These are phyloP conservation scores for Gymnocheta viridis DNA, from an alignment of 2,888 invertebrate genomes.

Conservation along the genomic window DNA sequence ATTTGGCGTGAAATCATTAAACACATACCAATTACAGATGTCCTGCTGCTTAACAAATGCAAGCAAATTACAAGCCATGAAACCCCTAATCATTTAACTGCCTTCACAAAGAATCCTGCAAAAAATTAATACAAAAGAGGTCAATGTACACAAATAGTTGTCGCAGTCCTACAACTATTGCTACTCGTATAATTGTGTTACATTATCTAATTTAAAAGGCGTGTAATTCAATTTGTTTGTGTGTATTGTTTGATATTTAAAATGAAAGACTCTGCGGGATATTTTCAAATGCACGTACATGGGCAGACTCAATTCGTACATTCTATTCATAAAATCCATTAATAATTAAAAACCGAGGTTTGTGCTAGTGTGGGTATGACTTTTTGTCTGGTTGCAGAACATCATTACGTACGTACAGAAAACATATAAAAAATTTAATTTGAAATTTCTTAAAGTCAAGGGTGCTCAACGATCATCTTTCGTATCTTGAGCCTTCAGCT, in stretches of 20 bases:
- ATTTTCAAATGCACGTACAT: constrained; percentile 42
- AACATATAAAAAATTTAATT: constrained; percentile 33
- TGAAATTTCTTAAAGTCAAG: constrained; percentile 54
- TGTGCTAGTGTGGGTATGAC: constrained; percentile 11
- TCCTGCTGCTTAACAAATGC: constrained; percentile 67
- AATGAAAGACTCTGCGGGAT: constrained; percentile 69
- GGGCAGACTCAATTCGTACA: constrained; percentile 14
- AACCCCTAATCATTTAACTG: constrained; percentile 64
- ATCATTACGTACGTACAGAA: background rate
- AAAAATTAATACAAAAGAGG: constrained; percentile 32
- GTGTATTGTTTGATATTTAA: constrained; percentile 54
- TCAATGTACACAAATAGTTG: constrained; percentile 37
- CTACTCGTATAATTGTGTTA: constrained; percentile 46
- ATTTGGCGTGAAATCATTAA: constrained; percentile 68
- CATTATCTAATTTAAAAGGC: constrained; percentile 76
- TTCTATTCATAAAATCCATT: constrained; percentile 41
- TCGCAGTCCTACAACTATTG: constrained; percentile 6
- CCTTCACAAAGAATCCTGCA: constrained; percentile 22
- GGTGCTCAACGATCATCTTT: constrained; percentile 38
- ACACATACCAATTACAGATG: constrained; percentile 71
- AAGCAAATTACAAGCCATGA: constrained; percentile 65
- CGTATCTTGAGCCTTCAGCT: constrained; percentile 28
- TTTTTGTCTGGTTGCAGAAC: constrained; percentile 23
- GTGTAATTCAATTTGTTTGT: constrained; percentile 80
- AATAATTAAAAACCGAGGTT: background rate